phyloP scores from a whole-genome alignment of 2,888 invertebrate genomes.

The Trachelus troglodyta region DNA sequence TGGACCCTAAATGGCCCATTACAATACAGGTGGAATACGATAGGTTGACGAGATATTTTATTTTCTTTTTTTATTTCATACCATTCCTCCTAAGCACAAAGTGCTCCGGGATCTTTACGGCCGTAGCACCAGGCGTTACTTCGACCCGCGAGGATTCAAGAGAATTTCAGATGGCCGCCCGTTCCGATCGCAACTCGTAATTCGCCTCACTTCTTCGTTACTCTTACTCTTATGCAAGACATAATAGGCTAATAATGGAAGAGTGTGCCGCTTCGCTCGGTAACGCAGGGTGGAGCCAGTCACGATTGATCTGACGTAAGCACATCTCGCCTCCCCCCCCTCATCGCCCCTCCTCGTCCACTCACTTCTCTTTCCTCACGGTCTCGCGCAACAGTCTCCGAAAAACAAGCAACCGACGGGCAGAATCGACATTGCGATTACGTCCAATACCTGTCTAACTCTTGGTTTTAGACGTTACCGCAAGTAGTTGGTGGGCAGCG shows the following conservation, averaged over 20 bases:
- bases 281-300: slow-evolving; percentile 64
- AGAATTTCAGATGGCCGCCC: background rate
- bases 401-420: too few species aligned
- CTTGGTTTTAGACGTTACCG: too few species aligned
- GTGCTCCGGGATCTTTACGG: background rate
- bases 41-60: slow-evolving; percentile 1
- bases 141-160: background rate
- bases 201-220: slow-evolving; percentile 53
- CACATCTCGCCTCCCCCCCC: slow-evolving; percentile 48
- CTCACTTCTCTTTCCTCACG: too few species aligned
- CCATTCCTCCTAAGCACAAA: background rate
- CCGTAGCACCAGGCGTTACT: too few species aligned
- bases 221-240: slow-evolving; percentile 64
- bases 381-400: too few species aligned
- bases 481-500: too few species aligned
- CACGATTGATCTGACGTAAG: slow-evolving; percentile 64
- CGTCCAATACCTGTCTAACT: too few species aligned
- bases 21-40: background rate
- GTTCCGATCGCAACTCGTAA: slow-evolving; percentile 42
- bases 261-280: slow-evolving; percentile 39
- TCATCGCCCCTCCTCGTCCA: too few species aligned
- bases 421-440: too few species aligned
- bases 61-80: slow-evolving; percentile 10
- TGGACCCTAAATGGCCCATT: too few species aligned
- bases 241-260: slow-evolving; percentile 64